Percentiles rank a stretch among this genome's conserved stretches.
These are phyloP conservation scores for Crematogaster levior DNA, from an alignment of 2,888 invertebrate species.

Conservation along the genomic window DNA sequence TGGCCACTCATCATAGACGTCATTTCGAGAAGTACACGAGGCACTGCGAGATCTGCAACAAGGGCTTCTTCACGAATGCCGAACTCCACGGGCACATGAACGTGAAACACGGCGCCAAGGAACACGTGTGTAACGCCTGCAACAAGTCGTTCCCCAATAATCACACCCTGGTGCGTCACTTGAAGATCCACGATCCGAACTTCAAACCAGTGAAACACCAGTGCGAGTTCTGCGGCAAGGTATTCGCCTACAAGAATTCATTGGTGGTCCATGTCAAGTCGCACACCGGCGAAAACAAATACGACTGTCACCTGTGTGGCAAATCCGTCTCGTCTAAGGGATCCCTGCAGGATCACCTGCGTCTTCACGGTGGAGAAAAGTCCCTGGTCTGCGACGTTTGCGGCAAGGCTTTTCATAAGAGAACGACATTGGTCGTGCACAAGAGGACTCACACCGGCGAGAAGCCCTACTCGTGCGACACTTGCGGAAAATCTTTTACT, in stretches of 20 bases:
- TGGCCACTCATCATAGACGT: slow-evolving; percentile 79
- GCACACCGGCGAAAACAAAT: slow-evolving; percentile 83
- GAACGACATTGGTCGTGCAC: slow-evolving; percentile 84
- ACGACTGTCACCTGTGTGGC: slow-evolving; percentile 84
- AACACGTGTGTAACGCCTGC: slow-evolving; percentile 80
- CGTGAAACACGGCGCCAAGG: slow-evolving; percentile 80
- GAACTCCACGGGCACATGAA: slow-evolving; percentile 83
- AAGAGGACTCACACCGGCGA: slow-evolving; percentile 85
- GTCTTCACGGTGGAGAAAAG: slow-evolving; percentile 85
- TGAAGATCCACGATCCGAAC: slow-evolving; percentile 80
- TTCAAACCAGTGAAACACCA: slow-evolving; percentile 81
- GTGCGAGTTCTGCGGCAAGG: slow-evolving; percentile 84
- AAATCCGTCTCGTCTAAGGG: slow-evolving; percentile 84
- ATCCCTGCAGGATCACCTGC: slow-evolving; percentile 84
- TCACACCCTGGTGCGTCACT: slow-evolving; percentile 78
- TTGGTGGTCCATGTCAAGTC: slow-evolving; percentile 82
- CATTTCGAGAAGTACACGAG: slow-evolving; percentile 80
- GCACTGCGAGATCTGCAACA: slow-evolving; percentile 78
- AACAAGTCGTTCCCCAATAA: slow-evolving; percentile 80
- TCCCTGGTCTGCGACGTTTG: slow-evolving; percentile 84
- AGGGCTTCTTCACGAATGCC: slow-evolving; percentile 83
- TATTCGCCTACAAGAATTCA: slow-evolving; percentile 83
- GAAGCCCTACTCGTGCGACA: slow-evolving; percentile 85
- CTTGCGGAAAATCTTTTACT: slow-evolving; percentile 85
- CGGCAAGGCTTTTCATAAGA: slow-evolving; percentile 85